Conservation (phyloP, 37 sponge, comb jelly and placozoan genomes). For the Cladorhizidae sp. region DNA sequence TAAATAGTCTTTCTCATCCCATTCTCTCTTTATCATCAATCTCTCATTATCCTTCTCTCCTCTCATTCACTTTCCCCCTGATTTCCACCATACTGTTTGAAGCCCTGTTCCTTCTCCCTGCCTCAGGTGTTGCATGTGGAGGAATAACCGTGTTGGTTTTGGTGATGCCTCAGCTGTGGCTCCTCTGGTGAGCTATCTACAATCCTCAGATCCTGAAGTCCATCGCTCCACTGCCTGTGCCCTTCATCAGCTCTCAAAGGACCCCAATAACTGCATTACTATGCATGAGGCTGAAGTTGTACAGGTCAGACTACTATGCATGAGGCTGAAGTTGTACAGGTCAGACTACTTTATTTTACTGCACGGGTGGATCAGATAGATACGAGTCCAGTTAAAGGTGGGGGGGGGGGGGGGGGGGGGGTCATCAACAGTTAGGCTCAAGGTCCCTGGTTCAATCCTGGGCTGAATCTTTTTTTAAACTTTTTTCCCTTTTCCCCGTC, state of each 20-base stretch:
- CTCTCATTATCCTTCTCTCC: too few relatives aligned
- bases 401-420: too few relatives aligned
- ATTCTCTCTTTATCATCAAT: too few relatives aligned
- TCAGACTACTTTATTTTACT: neutral
- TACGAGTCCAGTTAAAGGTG: too few relatives aligned
- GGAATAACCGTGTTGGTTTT: conserved; percentile 94
- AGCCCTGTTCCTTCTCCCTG: too few relatives aligned
- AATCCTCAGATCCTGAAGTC: conserved; percentile 78
- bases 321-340: neutral
- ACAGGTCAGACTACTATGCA: conserved; percentile 56
- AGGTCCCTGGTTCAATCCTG: too few relatives aligned
- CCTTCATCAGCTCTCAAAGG: conserved; percentile 93
- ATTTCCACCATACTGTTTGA: too few relatives aligned
- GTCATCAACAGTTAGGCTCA: too few relatives aligned
- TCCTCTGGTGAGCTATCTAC: conserved; percentile 92
- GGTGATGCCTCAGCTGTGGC: conserved; percentile 90
- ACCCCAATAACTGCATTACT: conserved; percentile 97
- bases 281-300: conserved; percentile 96
- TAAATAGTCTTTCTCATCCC: neutral
- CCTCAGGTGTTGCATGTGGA: conserved; percentile 93
- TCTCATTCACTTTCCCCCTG: too few relatives aligned
- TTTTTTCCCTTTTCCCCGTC: too few relatives aligned
- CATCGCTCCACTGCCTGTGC: conserved; percentile 95
- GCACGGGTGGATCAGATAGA: too few relatives aligned
- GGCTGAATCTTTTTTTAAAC: too few relatives aligned